These are phyloP conservation scores for Heteractis magnifica DNA, from an alignment of 92 coral and sea anemone genomes.

Conservation along the genomic window DNA sequence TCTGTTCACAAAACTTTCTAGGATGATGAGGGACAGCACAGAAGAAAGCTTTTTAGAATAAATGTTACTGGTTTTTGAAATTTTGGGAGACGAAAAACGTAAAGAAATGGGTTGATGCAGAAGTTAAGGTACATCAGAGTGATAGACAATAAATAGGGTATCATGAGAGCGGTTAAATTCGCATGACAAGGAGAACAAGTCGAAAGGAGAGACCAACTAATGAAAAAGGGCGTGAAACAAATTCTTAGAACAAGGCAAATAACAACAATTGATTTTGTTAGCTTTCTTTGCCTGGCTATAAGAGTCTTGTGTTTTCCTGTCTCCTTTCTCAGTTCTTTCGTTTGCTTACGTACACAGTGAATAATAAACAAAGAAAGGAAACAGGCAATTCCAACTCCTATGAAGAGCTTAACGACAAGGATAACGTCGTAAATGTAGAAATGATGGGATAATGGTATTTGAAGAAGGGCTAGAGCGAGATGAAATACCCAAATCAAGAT, in stretches of 20 bases:
- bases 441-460: neutral
- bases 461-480: neutral
- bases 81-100: conserved; percentile 23
- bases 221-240: conserved; percentile 16
- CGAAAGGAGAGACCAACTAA: neutral
- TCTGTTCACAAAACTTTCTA: neutral
- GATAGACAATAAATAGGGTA: neutral
- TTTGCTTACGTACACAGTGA: neutral
- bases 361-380: conserved; percentile 4
- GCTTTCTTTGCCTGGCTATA: conserved; percentile 3
- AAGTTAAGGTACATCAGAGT: neutral
- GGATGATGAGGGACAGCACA: neutral
- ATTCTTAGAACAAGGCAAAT: neutral
- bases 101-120: conserved; percentile 6
- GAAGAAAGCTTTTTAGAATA: neutral
- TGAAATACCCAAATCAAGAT: neutral
- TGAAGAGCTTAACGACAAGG: neutral
- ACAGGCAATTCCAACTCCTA: neutral
- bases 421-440: neutral
- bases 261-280: conserved; percentile 11
- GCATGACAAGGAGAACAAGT: conserved; percentile 15
- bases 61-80: neutral
- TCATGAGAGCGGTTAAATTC: neutral
- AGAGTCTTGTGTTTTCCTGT: neutral
- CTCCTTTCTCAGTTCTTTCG: neutral